Evolutionary conservation across 2,797 vertebrate species (phyloP), one percentile per base, ranked within the genome.

Genomic region (Chiloscyllium punctatum): DNA sequence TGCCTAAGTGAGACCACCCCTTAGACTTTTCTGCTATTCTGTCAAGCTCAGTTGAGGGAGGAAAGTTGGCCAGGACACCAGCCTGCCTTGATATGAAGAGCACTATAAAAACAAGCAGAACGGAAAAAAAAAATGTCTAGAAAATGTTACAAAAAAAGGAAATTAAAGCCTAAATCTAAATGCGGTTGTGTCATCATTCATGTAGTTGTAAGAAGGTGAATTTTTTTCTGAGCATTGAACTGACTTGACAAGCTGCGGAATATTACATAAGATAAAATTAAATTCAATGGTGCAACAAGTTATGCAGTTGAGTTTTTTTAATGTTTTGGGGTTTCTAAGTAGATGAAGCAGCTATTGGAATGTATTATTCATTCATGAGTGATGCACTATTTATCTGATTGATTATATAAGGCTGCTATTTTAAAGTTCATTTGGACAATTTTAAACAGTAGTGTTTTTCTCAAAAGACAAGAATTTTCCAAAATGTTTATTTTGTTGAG

Each of bases 331-430:
- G n/a, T 94, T 69, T 68, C 66, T 21, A 69, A 68, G 33, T 42
- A 37, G 66, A 69, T 94, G 94, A 94, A n/a, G 21, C 62, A 94
- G 23, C 16, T 69, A 9, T n/a, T 69, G 30, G 33, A 0, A 94
- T 68, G 62, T 21, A 94, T 94, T n/a, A 69, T 69, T 94, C n/a
- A 94, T 94, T 18, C 18, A 69, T 69, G n/a, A 16, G 42, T 11
- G 21, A 69, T 94, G n/a, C 90, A 94, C 94, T 94, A 94, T 94
- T 94, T 69, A 94, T 94, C 15, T 23, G 69, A 94, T 94, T 94
- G 90, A 94, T 69, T 69, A 69, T 25, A 94, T 68, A 94, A 69
- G 90, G 15, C 88, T 68, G 25, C 13, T 88, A 33, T 68, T 94
- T 94, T 94, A 37, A 21, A 37, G 37, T 94, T 94, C 33, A n/a